phyloP scores from a whole-genome alignment of 2,113 vertebrate species.

The Polypterus senegalus region DNA sequence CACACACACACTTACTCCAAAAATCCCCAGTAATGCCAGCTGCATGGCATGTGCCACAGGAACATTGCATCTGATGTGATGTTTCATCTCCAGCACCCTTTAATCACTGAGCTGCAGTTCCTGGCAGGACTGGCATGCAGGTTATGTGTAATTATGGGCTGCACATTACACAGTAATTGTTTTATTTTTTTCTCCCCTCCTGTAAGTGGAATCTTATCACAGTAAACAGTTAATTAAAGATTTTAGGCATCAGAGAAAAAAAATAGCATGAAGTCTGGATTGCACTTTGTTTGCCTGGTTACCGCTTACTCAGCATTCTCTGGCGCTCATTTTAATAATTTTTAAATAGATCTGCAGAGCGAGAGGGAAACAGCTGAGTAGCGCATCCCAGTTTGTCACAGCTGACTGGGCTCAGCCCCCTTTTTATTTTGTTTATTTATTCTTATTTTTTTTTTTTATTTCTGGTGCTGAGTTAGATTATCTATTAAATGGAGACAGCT shows the following conservation, averaged over 20 bases:
- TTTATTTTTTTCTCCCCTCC: background rate
- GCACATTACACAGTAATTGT: too few species aligned
- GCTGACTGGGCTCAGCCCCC: slow-evolving; percentile 41
- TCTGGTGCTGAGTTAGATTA: slow-evolving; percentile 7
- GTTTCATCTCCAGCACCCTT: too few species aligned
- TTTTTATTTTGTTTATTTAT: too few species aligned
- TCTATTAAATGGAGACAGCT: slow-evolving; percentile 19
- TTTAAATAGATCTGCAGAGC: slow-evolving; percentile 47
- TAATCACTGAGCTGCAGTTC: too few species aligned
- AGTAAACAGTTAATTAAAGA: background rate
- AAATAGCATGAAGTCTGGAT: background rate
- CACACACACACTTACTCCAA: too few species aligned
- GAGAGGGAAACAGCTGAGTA: slow-evolving; percentile 53
- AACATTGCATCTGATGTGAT: too few species aligned
- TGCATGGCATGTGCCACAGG: too few species aligned
- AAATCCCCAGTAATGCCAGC: too few species aligned
- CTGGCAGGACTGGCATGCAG: too few species aligned
- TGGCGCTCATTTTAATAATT: slow-evolving; percentile 45
- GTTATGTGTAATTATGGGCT: too few species aligned
- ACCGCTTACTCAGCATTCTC: slow-evolving; percentile 44
- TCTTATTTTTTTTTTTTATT: too few species aligned
- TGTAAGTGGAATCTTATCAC: background rate
- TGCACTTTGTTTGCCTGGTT: slow-evolving; percentile 13
- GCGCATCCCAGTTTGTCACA: slow-evolving; percentile 52
- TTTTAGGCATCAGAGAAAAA: background rate